Conservation (phyloP, 2,797 vertebrate genomes). For the Salarias fasciatus region DNA sequence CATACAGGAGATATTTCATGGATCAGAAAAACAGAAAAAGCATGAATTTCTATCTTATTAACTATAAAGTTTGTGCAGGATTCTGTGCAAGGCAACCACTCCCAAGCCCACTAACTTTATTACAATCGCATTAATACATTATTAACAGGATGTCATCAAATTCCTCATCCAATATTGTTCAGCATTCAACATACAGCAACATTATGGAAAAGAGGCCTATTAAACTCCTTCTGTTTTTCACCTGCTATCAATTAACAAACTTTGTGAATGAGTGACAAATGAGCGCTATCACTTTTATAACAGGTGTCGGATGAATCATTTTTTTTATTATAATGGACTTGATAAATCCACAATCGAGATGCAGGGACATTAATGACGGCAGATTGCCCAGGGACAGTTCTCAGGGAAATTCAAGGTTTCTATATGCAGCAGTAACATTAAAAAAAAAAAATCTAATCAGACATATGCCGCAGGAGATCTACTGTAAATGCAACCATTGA, state of each 20-base stretch:
- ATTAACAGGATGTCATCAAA: not conserved
- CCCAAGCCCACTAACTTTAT: not conserved
- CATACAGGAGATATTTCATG: no score
- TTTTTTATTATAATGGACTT: no score
- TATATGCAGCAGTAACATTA: conserved; percentile 8
- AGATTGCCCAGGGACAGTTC: conserved; percentile 2
- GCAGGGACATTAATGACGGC: not conserved
- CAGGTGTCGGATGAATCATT: no score
- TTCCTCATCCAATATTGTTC: not conserved
- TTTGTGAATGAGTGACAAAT: no score
- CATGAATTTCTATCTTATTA: no score
- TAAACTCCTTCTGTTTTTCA: no score
- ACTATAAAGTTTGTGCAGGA: no score
- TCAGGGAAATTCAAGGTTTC: conserved; percentile 26
- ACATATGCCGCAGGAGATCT: conserved; percentile 32
- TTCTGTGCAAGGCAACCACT: not conserved
- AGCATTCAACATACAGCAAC: no score
- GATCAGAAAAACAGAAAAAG: not conserved
- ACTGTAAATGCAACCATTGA: conserved; percentile 40
- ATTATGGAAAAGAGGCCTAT: no score
- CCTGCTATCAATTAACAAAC: no score
- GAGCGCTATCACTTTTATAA: no score
- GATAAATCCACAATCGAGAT: conserved; percentile 2
- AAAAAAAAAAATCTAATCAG: conserved; percentile 39
- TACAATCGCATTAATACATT: no score